Percentiles rank a stretch among this genome's conserved stretches.
Evolutionary conservation across 2,113 vertebrate genomes (phyloP).

Genomic region (Mormyrus iriodes): DNA sequence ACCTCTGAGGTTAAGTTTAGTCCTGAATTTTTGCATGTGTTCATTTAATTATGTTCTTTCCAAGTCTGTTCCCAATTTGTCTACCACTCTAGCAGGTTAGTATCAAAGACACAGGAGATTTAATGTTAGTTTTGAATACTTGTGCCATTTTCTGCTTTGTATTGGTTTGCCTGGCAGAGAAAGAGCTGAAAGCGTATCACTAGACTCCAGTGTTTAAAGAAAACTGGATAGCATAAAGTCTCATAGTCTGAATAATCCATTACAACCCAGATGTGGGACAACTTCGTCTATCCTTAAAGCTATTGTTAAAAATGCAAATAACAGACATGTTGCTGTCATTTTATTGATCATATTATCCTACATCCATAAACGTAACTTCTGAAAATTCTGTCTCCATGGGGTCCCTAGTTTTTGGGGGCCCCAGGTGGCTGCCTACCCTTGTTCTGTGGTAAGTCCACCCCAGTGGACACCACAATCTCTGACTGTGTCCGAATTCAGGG

Average conservation of each 20-base stretch:
- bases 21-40: background rate
- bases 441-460: background rate
- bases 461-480: background rate
- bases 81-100: background rate
- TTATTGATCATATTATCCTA: background rate
- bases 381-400: background rate
- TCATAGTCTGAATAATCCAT: background rate
- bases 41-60: background rate
- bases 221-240: background rate
- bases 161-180: background rate
- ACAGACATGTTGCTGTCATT: background rate
- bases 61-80: background rate
- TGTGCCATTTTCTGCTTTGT: background rate
- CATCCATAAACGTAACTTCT: background rate
- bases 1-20: background rate
- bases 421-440: background rate
- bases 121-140: background rate
- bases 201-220: background rate
- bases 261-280: background rate
- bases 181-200: background rate
- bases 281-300: background rate
- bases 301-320: background rate
- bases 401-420: background rate
- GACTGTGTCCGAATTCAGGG: background rate
- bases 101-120: background rate